Percentiles rank a stretch among this genome's conserved stretches.
phyloP scores from a whole-genome alignment of 2,888 invertebrate species.

The Apamea epomidion region DNA sequence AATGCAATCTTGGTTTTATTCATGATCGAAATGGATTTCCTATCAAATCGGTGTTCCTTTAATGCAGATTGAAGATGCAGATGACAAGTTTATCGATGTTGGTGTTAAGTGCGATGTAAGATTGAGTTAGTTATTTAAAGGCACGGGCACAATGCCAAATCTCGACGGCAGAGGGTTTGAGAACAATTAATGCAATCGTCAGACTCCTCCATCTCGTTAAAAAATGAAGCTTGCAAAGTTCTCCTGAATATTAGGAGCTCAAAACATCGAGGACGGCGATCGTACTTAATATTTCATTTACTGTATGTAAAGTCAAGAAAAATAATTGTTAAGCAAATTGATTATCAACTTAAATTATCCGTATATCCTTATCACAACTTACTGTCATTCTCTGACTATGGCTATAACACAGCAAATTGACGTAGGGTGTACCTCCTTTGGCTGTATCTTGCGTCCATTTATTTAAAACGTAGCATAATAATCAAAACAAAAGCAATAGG shows the following conservation, averaged over 20 bases:
- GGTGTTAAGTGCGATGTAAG: constrained; percentile 12
- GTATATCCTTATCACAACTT: background rate
- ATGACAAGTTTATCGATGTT: constrained; percentile 9
- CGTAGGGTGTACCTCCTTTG: too few species aligned
- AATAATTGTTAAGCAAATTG: too few species aligned
- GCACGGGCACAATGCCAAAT: constrained; percentile 28
- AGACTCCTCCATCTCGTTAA: background rate
- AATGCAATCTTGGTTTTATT: background rate
- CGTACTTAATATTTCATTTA: too few species aligned
- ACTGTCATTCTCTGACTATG: background rate
- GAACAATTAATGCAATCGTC: constrained; percentile 19
- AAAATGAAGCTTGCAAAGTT: background rate
- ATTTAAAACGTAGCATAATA: too few species aligned
- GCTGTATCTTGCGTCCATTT: too few species aligned
- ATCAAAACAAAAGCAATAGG: too few species aligned
- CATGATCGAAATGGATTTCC: background rate
- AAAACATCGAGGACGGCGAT: too few species aligned
- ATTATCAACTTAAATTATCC: background rate
- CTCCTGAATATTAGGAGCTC: background rate
- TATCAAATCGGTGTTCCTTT: background rate
- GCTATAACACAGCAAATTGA: background rate
- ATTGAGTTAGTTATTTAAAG: constrained; percentile 19
- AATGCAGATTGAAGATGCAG: background rate
- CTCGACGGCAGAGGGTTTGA: constrained; percentile 5
- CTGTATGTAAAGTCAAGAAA: background rate